Evolutionary conservation across 2,797 vertebrate species (phyloP).

Genomic region (Aulostomus chinensis): DNA sequence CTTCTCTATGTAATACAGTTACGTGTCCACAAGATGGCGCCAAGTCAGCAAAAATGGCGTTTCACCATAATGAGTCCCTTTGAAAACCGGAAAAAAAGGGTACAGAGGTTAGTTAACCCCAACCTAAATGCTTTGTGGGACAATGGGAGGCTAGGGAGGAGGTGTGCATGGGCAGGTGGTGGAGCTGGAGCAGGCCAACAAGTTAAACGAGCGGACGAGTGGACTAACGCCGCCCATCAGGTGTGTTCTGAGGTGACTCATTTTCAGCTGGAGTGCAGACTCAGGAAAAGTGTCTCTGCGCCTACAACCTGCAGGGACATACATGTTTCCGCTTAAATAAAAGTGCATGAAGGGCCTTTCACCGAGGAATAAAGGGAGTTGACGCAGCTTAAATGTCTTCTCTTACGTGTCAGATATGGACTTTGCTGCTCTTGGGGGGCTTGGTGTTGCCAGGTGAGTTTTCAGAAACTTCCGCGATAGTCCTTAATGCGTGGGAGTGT

Average conservation of each 20-base stretch:
- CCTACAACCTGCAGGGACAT: background rate
- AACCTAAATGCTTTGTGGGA: no score
- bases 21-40: conserved; percentile 38
- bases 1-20: no score
- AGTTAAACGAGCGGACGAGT: conserved; percentile 35
- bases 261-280: background rate
- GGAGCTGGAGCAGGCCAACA: conserved; percentile 17
- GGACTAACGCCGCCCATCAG: conserved; percentile 45
- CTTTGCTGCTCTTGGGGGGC: conserved; percentile 60
- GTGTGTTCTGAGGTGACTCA: conserved; percentile 28
- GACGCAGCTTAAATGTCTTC: conserved; percentile 23
- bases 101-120: no score
- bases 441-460: conserved; percentile 72
- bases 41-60: no score
- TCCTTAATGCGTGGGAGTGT: background rate
- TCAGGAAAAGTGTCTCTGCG: accelerated
- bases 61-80: no score
- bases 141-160: no score
- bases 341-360: background rate
- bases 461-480: conserved; percentile 45
- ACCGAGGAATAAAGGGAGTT: background rate
- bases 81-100: no score
- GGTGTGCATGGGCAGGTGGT: background rate
- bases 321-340: background rate
- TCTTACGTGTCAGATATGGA: conserved; percentile 60